Evolutionary conservation across 2,113 vertebrate species (phyloP), one percentile per base, ranked within the genome.

Genomic region (Erpornis zantholeuca): DNA sequence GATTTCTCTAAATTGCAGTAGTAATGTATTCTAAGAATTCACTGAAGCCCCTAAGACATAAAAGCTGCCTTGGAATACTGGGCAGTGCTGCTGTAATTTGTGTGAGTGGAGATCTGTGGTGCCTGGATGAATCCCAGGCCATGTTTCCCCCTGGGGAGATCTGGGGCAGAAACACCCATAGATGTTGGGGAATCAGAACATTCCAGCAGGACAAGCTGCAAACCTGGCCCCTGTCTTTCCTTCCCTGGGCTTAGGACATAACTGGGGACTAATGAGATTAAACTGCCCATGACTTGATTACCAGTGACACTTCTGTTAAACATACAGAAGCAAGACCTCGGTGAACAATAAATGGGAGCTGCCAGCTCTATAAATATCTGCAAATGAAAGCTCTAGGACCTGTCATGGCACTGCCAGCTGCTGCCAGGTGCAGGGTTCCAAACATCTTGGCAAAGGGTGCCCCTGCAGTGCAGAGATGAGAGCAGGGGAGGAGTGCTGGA

Each of bases 301-400:
- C 23, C 54, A 45, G 50, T 27, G 76, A 66, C 50, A n/a, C 52
- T 82, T 42, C 36, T 83, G 68, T 81, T 61, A 68, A 53, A 80
- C 52, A 84, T 0, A 29, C 20, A 24, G 29, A 40, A 44, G 66
- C 73, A 79, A 71, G 75, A 83, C 29, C 50, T 63, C 29, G 1
- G 50, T 35, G 53, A n/a, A 36, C 54, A 72, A 69, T 25, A 73
- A 86, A 70, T 22, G n/a, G 44, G 28, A 54, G 60, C 71, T 92
- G 50, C 38, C 90, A 93, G 86, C 63, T 78, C 77, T 42, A 81
- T 54, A 87, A 93, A 88, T 11, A 88, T 29, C 40, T 71, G 45
- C 40, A 71, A 12, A 36, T 59, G n/a, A 60, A 70, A 68, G 69
- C 57, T 52, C 15, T 7, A 69, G 63, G 42, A 42, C 13, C 28